Base-by-base conservation (phyloP, 2,113 vertebrate species). In the Synchiropus splendidus region DNA sequence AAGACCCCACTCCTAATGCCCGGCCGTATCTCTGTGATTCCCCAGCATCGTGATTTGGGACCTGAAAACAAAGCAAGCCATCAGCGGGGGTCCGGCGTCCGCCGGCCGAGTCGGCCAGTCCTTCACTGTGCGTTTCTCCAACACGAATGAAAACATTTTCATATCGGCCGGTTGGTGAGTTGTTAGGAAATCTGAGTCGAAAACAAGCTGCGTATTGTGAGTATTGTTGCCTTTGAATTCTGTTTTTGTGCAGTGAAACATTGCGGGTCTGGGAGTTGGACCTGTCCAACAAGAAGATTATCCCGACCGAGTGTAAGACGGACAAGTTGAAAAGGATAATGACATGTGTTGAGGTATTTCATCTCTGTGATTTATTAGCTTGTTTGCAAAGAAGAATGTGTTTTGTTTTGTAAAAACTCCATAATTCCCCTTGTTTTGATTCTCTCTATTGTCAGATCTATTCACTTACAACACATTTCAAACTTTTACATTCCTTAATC, bases 261-360 rank as follows among this genome's bases (percentile, higher is more conserved):
- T 48, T 94, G 51, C 86, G 85, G 38, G 79, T 89, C 0, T 96
- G 92, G 91, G 86, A 91, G 45, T 53, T 96, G 41, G 89, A 92
- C 61, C 51, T 88, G 3, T 31, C 40, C 11, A 89, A 86, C 4
- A 82, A 85, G 64, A 94, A 89, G 75, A 86, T 92, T 54, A 58
- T 63, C 18, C 83, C 89, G 0, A 85, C 73, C 0, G 89, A 90
- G 12, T 91, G 90, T 63, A 80, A 83, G 30, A 77, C 50, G 1
- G 82, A 89, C 40, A 82, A 83, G 6, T 68, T 87, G 52, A 91
- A 78, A 61, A 83, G 91, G 64, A 67, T 78, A n/a, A 72, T 83
- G 42, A 75, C 59, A 15, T 87, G 88, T 18, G 12, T 87, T 1
- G 71, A 82, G 66, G 92, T 91, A n/a, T 16, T 4, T 10, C 1